Evolutionary conservation across 2,888 invertebrate genomes (phyloP), one percentile per base, ranked within the genome.

Genomic region (Calameuta pallipes): DNA sequence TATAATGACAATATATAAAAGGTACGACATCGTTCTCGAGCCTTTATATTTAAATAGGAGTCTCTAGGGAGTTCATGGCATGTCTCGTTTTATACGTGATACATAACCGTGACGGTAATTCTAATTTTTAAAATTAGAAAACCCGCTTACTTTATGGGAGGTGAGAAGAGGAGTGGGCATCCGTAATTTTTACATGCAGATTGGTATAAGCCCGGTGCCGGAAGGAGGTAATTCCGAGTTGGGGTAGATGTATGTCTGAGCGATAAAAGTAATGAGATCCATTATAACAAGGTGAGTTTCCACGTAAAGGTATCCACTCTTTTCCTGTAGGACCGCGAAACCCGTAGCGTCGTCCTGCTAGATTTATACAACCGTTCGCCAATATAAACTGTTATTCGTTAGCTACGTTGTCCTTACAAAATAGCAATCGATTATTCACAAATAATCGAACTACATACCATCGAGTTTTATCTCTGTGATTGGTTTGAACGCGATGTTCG

Each of bases 241-340:
- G 79, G 82, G 83, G 81, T 85, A 84, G 87, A 90, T 89, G 88
- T 90, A 89, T 87, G 89, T 87, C 85, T 86, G 78, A 82, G 86
- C 89, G 89, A 90, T 90, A 90, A 90, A 90, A 90, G 89, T 90
- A 90, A 90, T 88, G 90, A 89, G 90, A 90, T 90, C 89, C 89
- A 89, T 90, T 89, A 90, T 89, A 90, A 89, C 85, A 83, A 85
- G 86, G 88, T 86, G 87, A 88, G 86, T 84, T 84, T 83, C 82
- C 81, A 83, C 82, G 80, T 81, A 83, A 84, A 82, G 82, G 41
- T 82, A 79, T 76, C 76, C 75, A 71, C 79, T 33, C 71, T 71
- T 71, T 71, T 71, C 23, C 71, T 71, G 30, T 12, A 34, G 31
- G 4, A 31, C 31, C 13, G 12, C 3, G 34, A 71, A 71, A 31